Percentiles rank a stretch among this genome's conserved stretches.
These are phyloP conservation scores for Ovibos moschatus DNA, from an alignment of 2,113 vertebrate species.

Conservation along the genomic window DNA sequence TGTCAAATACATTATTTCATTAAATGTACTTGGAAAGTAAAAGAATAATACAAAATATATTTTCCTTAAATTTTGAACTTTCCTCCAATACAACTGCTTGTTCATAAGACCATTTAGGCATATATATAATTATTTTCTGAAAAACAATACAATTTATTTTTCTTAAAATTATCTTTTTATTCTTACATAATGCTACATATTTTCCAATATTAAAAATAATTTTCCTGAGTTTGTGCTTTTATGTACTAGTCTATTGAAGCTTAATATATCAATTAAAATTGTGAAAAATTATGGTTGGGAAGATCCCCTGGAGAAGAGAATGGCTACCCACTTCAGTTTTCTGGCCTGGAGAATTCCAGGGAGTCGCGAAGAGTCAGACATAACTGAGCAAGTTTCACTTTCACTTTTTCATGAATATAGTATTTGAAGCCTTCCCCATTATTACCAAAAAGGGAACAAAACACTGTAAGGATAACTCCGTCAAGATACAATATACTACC, in stretches of 20 bases:
- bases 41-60: background rate
- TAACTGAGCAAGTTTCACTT: background rate
- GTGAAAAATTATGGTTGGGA: background rate
- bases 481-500: background rate
- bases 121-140: background rate
- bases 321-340: background rate
- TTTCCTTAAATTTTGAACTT: background rate
- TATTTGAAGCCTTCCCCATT: background rate
- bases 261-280: background rate
- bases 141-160: background rate
- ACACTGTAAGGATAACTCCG: too few species aligned
- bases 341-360: background rate
- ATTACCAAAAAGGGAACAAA: background rate
- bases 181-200: background rate
- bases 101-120: background rate
- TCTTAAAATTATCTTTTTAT: background rate
- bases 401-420: background rate
- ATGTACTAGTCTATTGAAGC: background rate
- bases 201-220: background rate
- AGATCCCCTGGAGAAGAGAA: background rate
- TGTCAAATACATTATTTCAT: background rate
- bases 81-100: background rate
- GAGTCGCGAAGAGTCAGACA: background rate
- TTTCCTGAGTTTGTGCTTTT: background rate
- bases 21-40: background rate